These are phyloP conservation scores for Candoia aspera DNA, from an alignment of 2,113 vertebrate species.

Conservation along the genomic window DNA sequence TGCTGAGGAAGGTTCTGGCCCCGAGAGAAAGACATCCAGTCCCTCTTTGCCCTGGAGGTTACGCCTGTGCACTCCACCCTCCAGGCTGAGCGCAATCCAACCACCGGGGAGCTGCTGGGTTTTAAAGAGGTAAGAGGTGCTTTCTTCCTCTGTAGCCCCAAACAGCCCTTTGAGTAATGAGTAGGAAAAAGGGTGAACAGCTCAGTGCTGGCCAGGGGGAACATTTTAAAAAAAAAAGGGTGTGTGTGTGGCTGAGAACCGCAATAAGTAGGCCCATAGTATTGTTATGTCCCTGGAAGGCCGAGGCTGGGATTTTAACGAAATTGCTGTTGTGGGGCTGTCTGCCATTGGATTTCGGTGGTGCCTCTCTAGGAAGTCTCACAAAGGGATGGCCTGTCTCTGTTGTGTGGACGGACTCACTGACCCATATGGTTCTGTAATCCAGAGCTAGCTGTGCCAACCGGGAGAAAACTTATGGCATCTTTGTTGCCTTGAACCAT, in stretches of 20 bases:
- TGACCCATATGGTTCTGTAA: too few species aligned
- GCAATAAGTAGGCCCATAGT: not conserved
- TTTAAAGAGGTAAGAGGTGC: constrained; percentile 81
- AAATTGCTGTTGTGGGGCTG: not conserved
- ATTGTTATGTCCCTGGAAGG: not conserved
- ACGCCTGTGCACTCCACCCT: constrained; percentile 82
- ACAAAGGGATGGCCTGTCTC: too few species aligned
- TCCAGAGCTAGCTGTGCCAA: too few species aligned
- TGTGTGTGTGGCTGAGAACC: too few species aligned
- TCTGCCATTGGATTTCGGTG: not conserved
- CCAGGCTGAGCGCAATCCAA: constrained; percentile 86
- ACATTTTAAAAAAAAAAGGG: not conserved
- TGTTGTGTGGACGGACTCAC: too few species aligned
- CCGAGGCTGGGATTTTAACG: not conserved
- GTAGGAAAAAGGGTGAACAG: not conserved
- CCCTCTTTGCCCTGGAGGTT: constrained; percentile 72
- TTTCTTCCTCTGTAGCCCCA: not conserved
- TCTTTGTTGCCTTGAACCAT: not conserved
- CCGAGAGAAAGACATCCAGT: constrained; percentile 75
- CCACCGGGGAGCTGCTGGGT: constrained; percentile 86
- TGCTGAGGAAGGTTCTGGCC: constrained; percentile 75
- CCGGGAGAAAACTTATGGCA: too few species aligned
- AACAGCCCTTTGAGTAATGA: not conserved
- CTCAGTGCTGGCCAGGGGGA: not conserved
- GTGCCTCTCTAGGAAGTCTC: too few species aligned